Percentiles rank a stretch among this genome's conserved stretches.
These are phyloP conservation scores for Sander vitreus DNA, from an alignment of 2,113 vertebrate species.

Conservation along the genomic window DNA sequence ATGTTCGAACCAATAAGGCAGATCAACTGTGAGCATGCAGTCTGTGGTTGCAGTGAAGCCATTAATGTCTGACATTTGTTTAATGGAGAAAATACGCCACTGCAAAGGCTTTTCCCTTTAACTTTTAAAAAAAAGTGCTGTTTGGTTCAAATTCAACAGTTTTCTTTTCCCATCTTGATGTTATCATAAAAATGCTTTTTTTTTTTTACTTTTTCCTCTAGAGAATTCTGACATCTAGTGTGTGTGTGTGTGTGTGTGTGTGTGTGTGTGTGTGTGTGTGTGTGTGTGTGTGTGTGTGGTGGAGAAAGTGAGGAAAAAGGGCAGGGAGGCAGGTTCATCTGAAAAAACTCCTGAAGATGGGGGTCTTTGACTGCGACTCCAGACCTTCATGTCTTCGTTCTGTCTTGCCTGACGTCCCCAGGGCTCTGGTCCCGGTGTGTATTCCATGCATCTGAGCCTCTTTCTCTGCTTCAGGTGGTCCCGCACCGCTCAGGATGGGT, in stretches of 20 bases:
- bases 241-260: neutral
- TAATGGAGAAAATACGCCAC: slow-evolving; percentile 12
- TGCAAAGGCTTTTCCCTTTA: neutral
- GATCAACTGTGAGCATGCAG: neutral
- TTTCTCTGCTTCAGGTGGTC: too few relatives aligned
- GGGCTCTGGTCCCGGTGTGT: too few relatives aligned
- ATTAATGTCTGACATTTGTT: slow-evolving; percentile 30
- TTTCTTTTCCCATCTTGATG: neutral
- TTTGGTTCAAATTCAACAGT: slow-evolving; percentile 6
- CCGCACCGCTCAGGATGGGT: too few relatives aligned
- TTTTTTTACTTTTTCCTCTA: neutral
- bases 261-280: too few relatives aligned
- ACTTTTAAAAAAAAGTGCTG: slow-evolving; percentile 8
- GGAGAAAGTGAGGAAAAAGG: too few relatives aligned
- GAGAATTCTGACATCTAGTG: neutral
- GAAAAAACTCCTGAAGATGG: too few relatives aligned
- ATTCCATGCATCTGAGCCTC: too few relatives aligned
- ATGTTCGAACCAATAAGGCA: slow-evolving; percentile 20
- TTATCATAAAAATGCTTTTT: neutral
- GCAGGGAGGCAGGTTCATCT: too few relatives aligned
- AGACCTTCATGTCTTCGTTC: too few relatives aligned
- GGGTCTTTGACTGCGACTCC: too few relatives aligned
- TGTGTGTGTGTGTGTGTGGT: neutral
- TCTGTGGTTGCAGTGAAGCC: neutral
- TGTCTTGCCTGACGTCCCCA: too few relatives aligned